These are phyloP conservation scores for Lutjanus campechanus DNA, from an alignment of 2,797 vertebrate genomes.

Conservation along the genomic window DNA sequence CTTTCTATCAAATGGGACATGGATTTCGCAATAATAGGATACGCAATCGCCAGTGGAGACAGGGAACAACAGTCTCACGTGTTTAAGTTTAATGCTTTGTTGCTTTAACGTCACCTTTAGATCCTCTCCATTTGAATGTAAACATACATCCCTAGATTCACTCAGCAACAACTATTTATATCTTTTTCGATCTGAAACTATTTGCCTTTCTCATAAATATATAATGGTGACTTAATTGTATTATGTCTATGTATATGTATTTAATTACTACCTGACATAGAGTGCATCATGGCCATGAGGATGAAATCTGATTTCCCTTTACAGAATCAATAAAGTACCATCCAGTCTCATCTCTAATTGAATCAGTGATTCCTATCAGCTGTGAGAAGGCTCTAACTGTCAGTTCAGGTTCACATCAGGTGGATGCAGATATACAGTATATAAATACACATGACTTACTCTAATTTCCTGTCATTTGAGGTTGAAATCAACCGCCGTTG, in stretches of 20 bases:
- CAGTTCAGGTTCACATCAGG: neutral
- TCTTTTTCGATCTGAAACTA: neutral
- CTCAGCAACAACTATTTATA: neutral
- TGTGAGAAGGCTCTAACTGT: neutral
- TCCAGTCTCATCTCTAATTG: neutral
- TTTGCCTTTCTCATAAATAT: neutral
- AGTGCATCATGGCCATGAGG: neutral
- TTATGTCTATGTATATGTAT: neutral
- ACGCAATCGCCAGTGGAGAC: too few relatives aligned
- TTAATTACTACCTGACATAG: neutral
- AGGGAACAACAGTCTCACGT: neutral
- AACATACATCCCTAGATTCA: neutral
- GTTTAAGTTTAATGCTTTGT: neutral
- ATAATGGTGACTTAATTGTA: neutral
- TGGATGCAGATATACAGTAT: neutral
- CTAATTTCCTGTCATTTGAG: constrained; percentile 13
- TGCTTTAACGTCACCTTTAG: neutral
- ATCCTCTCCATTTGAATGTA: neutral
- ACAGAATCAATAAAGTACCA: constrained; percentile 6
- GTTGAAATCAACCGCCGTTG: neutral
- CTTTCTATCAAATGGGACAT: too few relatives aligned
- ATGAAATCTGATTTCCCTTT: constrained; percentile 8
- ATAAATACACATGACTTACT: neutral
- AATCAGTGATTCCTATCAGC: constrained; percentile 16
- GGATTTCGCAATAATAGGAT: too few relatives aligned